Base-by-base conservation (phyloP, 2,888 invertebrate species). In the Ditula angustiorana region DNA sequence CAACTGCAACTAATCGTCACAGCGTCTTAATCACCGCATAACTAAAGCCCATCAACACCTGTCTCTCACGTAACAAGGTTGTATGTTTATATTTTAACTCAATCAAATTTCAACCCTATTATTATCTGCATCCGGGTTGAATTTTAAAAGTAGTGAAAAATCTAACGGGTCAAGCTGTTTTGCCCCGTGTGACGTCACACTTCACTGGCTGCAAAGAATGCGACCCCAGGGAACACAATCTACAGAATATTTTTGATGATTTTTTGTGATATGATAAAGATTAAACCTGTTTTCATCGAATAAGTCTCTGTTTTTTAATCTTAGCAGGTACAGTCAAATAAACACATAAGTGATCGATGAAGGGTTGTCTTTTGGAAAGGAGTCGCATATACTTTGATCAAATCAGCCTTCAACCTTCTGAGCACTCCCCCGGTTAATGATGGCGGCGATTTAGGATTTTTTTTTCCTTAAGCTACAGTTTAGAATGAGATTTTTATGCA, bases 151-250 rank as follows among this genome's bases (percentile, higher is more conserved):
- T 26, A 26, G 3, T 26, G 26, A 26, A 26, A 26, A 26, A 26
- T 5, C 2, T 3, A 11, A 11, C 19, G 30, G 50, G 50, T 76
- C 76, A 75, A 77, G 76, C 69, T 67, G 59, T 53, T 49, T 44
- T 44, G 21, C 56, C 53, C 58, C 72, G 71, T 77, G 74, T 74
- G 73, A 59, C 71, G 68, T 73, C 75, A 73, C 70, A 73, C 69
- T 56, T 61, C 70, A 70, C 70, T 74, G 74, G 13, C 49, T 37
- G 59, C 66, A 13, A 30, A 75, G 77, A 77, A 77, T 77, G 71
- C 68, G 60, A 55, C 68, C 71, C 71, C 67, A 26, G 66, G 65
- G 24, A 10, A 28, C 46, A 46, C 46, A 46, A 46, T 23, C 46
- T 23, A 49, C 49, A 49, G 49, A 28, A 16, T 49, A 26, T 49